Conservation (phyloP, 2,888 invertebrate genomes). For the Melanchra persicariae region DNA sequence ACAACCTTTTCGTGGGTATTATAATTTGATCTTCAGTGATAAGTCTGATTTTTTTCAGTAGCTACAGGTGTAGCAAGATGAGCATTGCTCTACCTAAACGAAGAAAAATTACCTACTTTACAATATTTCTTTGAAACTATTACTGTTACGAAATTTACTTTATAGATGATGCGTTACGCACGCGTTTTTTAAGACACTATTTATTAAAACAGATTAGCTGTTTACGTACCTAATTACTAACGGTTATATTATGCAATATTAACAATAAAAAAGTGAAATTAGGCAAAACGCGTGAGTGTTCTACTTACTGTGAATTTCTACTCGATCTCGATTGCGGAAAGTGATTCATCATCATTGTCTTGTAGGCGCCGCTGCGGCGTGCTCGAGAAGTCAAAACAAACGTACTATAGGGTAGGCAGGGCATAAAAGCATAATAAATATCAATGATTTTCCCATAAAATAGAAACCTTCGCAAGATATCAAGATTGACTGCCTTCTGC, state of each 20-base stretch:
- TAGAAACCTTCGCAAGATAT: not conserved
- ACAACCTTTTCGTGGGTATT: constrained; percentile 20
- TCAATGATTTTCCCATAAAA: constrained; percentile 25
- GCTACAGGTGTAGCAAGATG: not conserved
- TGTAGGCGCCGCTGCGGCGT: constrained; percentile 78
- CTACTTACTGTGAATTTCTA: constrained; percentile 76
- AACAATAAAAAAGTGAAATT: constrained; percentile 76
- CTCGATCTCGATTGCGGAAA: constrained; percentile 81
- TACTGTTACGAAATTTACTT: constrained; percentile 16
- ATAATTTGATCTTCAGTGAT: constrained; percentile 16
- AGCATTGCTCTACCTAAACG: not conserved
- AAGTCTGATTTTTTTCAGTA: constrained; percentile 13
- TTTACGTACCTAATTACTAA: constrained; percentile 47
- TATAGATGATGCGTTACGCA: constrained; percentile 2
- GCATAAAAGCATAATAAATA: constrained; percentile 49
- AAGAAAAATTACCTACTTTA: not conserved
- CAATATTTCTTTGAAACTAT: not conserved
- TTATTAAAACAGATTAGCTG: constrained; percentile 30
- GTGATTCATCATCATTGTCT: constrained; percentile 79
- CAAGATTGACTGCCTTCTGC: not conserved
- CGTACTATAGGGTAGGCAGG: constrained; percentile 68
- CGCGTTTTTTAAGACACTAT: constrained; percentile 21
- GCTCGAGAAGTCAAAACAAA: constrained; percentile 79
- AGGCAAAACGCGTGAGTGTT: constrained; percentile 81
- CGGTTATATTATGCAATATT: constrained; percentile 56